Evolutionary conservation across 2,797 vertebrate genomes (phyloP).

Genomic region (Enoplosus armatus): DNA sequence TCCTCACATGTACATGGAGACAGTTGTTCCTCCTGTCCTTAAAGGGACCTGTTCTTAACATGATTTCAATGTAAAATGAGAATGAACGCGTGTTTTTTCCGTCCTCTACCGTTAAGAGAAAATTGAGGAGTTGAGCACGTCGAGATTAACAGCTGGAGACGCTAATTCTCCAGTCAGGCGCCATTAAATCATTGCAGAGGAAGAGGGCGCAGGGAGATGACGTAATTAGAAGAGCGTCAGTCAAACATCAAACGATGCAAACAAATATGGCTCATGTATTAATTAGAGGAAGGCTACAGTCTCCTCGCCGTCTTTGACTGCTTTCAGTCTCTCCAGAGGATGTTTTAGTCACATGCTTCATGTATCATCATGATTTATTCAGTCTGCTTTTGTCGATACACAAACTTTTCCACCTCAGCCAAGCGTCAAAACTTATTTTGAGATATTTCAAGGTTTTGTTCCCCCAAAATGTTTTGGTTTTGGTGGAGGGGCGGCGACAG

Average conservation of each 20-base stretch:
- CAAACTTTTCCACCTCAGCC: not conserved
- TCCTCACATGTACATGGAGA: not conserved
- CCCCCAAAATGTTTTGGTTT: not conserved
- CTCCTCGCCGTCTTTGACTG: not conserved
- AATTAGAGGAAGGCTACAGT: not conserved
- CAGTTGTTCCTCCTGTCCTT: not conserved
- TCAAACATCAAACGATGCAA: not conserved
- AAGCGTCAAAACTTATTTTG: not conserved
- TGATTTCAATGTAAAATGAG: not conserved
- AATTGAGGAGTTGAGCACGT: not conserved
- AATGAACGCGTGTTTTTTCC: not conserved
- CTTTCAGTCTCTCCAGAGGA: not conserved
- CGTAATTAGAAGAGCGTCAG: not conserved
- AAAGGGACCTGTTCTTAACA: not conserved
- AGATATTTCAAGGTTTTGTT: not conserved
- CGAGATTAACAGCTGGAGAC: slow-evolving; percentile 6
- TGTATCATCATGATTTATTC: not conserved
- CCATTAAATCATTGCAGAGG: slow-evolving; percentile 8
- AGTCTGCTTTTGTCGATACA: not conserved
- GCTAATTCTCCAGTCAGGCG: not conserved
- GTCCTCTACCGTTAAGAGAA: not conserved
- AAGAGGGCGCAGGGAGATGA: slow-evolving; percentile 5
- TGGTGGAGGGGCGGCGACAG: not conserved
- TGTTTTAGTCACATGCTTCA: not conserved
- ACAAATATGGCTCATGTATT: not conserved